Conservation (phyloP, 2,888 invertebrate species). For the Charanyca ferruginea region DNA sequence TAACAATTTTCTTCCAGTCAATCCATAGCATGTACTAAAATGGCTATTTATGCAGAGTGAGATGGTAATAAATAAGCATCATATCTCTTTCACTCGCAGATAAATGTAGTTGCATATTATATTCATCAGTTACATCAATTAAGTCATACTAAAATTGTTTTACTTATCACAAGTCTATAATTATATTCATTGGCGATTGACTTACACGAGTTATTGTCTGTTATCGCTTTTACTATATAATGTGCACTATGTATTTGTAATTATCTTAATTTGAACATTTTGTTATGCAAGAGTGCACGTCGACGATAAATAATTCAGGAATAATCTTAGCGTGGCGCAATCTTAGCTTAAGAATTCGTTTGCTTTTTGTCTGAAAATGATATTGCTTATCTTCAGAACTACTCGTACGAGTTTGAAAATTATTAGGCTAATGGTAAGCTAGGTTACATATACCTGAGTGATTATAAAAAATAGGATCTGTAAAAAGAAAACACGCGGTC, state of each 20-base stretch:
- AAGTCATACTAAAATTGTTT: slow-evolving; percentile 42
- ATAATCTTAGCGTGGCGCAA: no score
- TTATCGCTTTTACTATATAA: no score
- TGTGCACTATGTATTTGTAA: slow-evolving; percentile 14
- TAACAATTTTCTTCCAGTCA: background rate
- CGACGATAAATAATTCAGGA: no score
- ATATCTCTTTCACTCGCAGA: background rate
- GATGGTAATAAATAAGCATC: background rate
- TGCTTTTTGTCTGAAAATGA: no score
- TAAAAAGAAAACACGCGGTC: no score
- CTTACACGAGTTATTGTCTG: slow-evolving; percentile 32
- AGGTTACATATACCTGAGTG: no score
- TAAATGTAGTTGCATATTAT: background rate
- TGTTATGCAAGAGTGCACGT: no score
- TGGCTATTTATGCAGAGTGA: background rate
- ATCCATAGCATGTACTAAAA: background rate
- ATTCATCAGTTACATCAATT: slow-evolving; percentile 47
- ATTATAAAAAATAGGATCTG: no score
- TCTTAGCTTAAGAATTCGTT: no score
- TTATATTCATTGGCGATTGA: slow-evolving; percentile 48
- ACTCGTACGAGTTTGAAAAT: no score
- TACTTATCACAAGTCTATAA: slow-evolving; percentile 52
- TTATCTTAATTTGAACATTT: background rate
- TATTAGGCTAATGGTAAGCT: no score
- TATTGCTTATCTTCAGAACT: no score